These are phyloP conservation scores for Luperina testacea DNA, from an alignment of 2,888 invertebrate species.

Conservation along the genomic window DNA sequence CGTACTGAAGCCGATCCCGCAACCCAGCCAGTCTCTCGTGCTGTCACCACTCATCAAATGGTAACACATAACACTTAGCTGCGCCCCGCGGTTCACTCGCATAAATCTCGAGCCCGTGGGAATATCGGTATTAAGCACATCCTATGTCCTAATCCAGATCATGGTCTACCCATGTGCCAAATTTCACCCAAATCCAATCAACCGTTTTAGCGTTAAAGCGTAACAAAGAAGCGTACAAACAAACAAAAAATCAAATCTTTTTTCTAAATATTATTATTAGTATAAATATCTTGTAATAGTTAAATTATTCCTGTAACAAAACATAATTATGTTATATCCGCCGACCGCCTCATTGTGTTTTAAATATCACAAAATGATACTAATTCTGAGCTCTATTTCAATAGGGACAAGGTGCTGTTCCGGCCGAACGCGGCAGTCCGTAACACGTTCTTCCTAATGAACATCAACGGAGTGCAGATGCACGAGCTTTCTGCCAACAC, in stretches of 20 bases:
- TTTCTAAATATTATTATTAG: background rate
- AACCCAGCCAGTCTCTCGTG: constrained; percentile 73
- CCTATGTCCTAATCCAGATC: background rate
- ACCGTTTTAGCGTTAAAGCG: background rate
- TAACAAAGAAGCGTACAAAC: background rate
- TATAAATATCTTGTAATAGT: background rate
- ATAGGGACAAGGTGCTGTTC: constrained; percentile 87
- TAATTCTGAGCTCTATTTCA: constrained; percentile 28
- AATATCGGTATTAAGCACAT: background rate
- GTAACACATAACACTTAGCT: constrained; percentile 65
- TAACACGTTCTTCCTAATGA: constrained; percentile 88
- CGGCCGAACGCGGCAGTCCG: constrained; percentile 87
- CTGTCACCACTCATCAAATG: constrained; percentile 87
- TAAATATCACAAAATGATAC: no score
- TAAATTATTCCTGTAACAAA: background rate
- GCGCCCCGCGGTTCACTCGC: background rate
- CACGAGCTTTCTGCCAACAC: constrained; percentile 86
- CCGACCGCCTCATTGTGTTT: background rate
- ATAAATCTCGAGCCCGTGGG: background rate
- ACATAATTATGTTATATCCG: background rate
- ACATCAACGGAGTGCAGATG: constrained; percentile 88
- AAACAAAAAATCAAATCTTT: background rate
- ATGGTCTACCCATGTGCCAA: background rate
- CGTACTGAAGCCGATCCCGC: constrained; percentile 83
- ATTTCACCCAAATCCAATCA: background rate